Conservation (phyloP, 2,888 invertebrate genomes). For the Schizaphis graminum region DNA sequence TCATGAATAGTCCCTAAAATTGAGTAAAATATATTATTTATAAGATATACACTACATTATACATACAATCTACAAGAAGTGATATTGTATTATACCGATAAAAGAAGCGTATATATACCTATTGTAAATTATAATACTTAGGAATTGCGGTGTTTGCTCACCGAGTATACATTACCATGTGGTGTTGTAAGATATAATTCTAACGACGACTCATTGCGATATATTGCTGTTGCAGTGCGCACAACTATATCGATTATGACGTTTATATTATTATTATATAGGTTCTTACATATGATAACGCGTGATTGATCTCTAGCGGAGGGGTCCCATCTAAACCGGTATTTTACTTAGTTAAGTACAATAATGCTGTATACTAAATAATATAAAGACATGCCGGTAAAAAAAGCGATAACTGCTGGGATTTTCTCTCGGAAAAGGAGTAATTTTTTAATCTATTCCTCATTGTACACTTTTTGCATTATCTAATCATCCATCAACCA, state of each 20-base stretch:
- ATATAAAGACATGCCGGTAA: neutral
- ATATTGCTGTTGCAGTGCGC: neutral
- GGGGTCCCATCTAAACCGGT: constrained; percentile 45
- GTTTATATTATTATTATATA: constrained; percentile 1
- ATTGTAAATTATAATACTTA: neutral
- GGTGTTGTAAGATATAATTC: neutral
- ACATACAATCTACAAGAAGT: neutral
- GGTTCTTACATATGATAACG: constrained; percentile 3
- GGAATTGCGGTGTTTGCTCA: neutral
- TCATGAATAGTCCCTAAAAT: neutral
- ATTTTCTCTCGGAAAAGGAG: constrained; percentile 22
- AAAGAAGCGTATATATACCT: neutral
- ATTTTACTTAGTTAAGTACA: constrained; percentile 29
- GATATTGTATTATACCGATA: neutral
- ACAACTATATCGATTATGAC: neutral
- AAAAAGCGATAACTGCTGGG: neutral
- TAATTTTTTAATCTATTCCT: constrained; percentile 42
- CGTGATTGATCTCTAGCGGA: constrained; percentile 45
- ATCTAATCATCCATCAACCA: constrained; percentile 48
- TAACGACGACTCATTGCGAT: neutral
- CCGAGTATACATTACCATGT: neutral
- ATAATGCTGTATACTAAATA: neutral
- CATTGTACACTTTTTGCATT: neutral
- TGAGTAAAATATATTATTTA: neutral
- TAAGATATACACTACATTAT: neutral